Evolutionary conservation across 2,888 invertebrate species (phyloP).

Genomic region (Eupithecia tripunctaria): DNA sequence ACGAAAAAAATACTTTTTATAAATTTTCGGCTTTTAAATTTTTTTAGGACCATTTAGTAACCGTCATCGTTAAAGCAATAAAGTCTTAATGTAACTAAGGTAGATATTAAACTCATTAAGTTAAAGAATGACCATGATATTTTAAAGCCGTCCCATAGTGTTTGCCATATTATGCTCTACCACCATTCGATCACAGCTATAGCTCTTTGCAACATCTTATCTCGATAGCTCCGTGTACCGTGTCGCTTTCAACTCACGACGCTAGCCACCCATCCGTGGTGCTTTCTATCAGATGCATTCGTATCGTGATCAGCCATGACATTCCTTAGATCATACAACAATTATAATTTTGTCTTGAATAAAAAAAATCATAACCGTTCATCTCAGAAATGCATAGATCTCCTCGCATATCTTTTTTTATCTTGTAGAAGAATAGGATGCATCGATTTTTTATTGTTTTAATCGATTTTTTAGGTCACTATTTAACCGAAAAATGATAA

Average conservation of each 20-base stretch:
- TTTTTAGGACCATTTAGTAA: not conserved
- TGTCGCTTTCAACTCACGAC: conserved; percentile 74
- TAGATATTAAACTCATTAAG: not conserved
- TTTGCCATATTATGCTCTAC: not conserved
- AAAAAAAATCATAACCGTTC: not conserved
- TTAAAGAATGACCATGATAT: not conserved
- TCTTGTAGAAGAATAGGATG: not conserved
- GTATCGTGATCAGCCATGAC: conserved; percentile 50
- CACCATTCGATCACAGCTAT: not conserved
- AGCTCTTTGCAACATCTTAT: conserved; percentile 5
- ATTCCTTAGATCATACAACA: conserved; percentile 39
- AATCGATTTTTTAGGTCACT: too few relatives aligned
- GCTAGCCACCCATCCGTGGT: conserved; percentile 73
- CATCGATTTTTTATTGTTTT: too few relatives aligned
- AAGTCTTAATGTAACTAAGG: too few relatives aligned
- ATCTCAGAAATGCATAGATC: not conserved
- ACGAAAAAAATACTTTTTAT: too few relatives aligned
- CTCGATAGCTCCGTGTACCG: conserved; percentile 35
- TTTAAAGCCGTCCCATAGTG: not conserved
- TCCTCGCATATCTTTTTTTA: not conserved
- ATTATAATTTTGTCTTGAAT: not conserved
- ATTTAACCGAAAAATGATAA: too few relatives aligned
- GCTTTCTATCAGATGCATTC: conserved; percentile 69
- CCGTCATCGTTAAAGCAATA: not conserved
- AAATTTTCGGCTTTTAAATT: too few relatives aligned